phyloP scores from a whole-genome alignment of 2,797 vertebrate species.

The Synaphobranchus kaupii region DNA sequence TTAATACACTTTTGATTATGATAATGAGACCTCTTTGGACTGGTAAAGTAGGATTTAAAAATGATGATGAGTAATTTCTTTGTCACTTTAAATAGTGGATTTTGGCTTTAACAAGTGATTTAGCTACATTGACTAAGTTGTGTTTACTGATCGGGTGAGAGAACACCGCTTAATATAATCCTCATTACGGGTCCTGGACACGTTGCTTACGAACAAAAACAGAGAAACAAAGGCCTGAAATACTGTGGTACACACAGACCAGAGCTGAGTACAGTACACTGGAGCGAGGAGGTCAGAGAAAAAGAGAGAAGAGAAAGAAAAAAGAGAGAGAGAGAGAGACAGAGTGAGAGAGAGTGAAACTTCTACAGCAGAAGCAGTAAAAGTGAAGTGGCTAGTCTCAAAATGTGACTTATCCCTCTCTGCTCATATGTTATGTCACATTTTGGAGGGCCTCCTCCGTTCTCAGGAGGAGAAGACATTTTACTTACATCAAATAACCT shows the following conservation, averaged over 20 bases:
- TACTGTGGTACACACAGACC: slow-evolving; percentile 53
- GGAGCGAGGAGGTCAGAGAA: slow-evolving; percentile 64
- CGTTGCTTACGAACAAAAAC: slow-evolving; percentile 44
- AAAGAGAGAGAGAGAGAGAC: slow-evolving; percentile 53
- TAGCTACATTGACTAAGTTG: slow-evolving; percentile 47
- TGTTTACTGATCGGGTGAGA: slow-evolving; percentile 54
- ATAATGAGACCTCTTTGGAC: neutral
- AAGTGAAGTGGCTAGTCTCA: slow-evolving; percentile 68
- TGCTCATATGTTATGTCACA: slow-evolving; percentile 83
- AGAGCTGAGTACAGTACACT: slow-evolving; percentile 62
- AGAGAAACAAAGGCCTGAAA: slow-evolving; percentile 39
- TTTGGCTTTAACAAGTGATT: neutral
- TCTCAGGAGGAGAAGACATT: slow-evolving; percentile 71
- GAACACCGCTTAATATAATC: slow-evolving; percentile 59
- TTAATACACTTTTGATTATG: neutral
- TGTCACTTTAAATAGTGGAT: neutral
- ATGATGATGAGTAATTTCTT: neutral
- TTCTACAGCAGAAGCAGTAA: slow-evolving; percentile 53
- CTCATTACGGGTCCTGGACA: slow-evolving; percentile 43
- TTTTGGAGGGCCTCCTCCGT: slow-evolving; percentile 82
- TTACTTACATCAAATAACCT: slow-evolving; percentile 99
- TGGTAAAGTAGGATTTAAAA: neutral
- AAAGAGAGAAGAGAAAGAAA: slow-evolving; percentile 67
- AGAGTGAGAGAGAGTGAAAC: slow-evolving; percentile 59
- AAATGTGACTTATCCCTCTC: slow-evolving; percentile 88